A percentile compares a stretch with the other conserved stretches of the same genome.
These are phyloP conservation scores for Micromussa lordhowensis DNA, from an alignment of 92 coral and sea anemone species.

Conservation along the genomic window DNA sequence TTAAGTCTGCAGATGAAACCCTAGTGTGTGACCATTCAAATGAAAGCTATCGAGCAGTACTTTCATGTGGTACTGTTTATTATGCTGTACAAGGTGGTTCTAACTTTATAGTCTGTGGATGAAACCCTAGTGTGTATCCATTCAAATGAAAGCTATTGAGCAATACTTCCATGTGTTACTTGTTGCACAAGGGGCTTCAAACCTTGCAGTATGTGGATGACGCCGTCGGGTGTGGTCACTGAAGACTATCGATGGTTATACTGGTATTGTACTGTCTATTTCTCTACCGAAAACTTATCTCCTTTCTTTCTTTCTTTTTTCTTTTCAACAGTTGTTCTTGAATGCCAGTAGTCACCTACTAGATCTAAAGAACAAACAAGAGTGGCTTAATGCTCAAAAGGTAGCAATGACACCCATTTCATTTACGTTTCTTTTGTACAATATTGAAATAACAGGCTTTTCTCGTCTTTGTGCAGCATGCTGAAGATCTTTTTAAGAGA, in stretches of 20 bases:
- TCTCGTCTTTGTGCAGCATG: conserved; percentile 39
- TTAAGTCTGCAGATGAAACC: neutral
- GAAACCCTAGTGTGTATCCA: neutral
- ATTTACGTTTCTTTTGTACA: neutral
- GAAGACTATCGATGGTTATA: neutral
- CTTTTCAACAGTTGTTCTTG: conserved; percentile 74
- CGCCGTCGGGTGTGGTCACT: neutral
- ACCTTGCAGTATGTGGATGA: neutral
- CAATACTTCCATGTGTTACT: neutral
- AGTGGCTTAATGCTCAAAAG: conserved; percentile 90
- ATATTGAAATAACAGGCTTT: neutral
- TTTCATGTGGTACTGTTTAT: neutral
- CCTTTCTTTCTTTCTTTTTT: neutral
- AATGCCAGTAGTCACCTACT: conserved; percentile 89
- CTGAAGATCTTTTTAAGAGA: conserved; percentile 38
- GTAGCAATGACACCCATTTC: conserved; percentile 11
- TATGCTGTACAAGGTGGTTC: neutral
- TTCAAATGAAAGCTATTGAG: neutral
- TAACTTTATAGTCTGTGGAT: neutral
- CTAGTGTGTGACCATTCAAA: neutral
- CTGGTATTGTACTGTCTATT: neutral
- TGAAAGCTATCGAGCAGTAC: no score
- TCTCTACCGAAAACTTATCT: no score
- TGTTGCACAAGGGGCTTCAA: neutral
- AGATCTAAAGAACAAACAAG: conserved; percentile 84